Conservation (phyloP, 2,888 invertebrate species). For the Cryptocephalus primarius region DNA sequence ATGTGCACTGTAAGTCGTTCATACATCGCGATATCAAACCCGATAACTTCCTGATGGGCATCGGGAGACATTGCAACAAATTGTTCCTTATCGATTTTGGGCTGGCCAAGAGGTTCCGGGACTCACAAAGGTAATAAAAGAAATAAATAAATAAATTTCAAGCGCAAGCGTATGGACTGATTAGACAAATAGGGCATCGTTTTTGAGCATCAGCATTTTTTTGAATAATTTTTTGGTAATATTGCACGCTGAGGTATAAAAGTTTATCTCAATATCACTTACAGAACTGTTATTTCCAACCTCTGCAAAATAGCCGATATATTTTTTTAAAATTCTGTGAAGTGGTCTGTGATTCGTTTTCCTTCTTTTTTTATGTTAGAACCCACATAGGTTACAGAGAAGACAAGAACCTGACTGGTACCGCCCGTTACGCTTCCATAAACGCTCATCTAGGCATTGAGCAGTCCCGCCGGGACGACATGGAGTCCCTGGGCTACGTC, state of each 20-base stretch:
- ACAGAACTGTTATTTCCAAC: too few species aligned
- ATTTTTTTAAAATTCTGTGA: too few species aligned
- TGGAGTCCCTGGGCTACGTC: constrained; percentile 98
- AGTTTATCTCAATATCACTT: too few species aligned
- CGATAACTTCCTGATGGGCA: constrained; percentile 98
- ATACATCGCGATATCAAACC: constrained; percentile 98
- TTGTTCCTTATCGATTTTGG: constrained; percentile 99
- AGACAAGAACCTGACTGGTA: constrained; percentile 85
- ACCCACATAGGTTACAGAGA: constrained; percentile 93
- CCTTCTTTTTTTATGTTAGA: constrained; percentile 81
- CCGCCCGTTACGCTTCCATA: constrained; percentile 78
- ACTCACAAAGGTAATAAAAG: constrained; percentile 60
- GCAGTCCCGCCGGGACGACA: constrained; percentile 96
- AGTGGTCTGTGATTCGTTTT: too few species aligned
- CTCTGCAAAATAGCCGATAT: too few species aligned
- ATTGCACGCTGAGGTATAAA: too few species aligned
- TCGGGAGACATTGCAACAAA: constrained; percentile 96
- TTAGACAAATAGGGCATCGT: too few species aligned
- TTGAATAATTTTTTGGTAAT: too few species aligned
- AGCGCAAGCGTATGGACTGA: too few species aligned
- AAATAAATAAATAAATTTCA: too few species aligned
- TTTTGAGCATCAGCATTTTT: too few species aligned
- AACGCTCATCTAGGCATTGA: constrained; percentile 99
- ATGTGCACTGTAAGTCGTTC: constrained; percentile 97
- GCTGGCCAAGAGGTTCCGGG: constrained; percentile 96